Evolutionary conservation across 2,797 vertebrate genomes (phyloP).

Genomic region (Ctenopoma multispine): DNA sequence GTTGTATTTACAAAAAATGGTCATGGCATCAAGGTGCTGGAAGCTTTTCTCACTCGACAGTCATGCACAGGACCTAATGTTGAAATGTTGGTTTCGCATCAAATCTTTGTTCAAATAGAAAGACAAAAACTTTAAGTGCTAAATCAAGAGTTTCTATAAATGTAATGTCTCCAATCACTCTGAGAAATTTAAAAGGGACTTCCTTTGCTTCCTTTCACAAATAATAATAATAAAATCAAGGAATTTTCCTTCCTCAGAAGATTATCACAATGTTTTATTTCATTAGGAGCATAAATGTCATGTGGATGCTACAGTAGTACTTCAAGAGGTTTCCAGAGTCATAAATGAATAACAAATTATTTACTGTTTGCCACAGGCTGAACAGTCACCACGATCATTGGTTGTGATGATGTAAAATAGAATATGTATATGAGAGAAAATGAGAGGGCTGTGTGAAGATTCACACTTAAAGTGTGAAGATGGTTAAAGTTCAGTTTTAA

Average conservation of each 20-base stretch:
- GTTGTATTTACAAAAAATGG: slow-evolving; percentile 34
- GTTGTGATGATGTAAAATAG: neutral
- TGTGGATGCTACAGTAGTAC: neutral
- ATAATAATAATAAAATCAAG: neutral
- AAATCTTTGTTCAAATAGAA: slow-evolving; percentile 3
- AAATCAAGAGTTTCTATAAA: no score
- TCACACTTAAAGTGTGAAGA: slow-evolving; percentile 10
- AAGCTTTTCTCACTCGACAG: neutral
- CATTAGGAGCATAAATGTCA: no score
- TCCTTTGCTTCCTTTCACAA: neutral
- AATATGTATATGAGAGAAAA: neutral
- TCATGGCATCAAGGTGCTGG: neutral
- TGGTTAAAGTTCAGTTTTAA: neutral
- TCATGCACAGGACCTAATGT: slow-evolving; percentile 6
- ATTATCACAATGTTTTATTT: no score
- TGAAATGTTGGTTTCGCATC: slow-evolving; percentile 1
- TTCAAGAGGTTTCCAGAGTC: neutral
- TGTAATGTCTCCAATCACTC: neutral
- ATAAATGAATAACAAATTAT: no score
- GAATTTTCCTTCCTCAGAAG: neutral
- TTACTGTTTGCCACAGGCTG: neutral
- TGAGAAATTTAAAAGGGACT: neutral
- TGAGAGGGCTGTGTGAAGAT: slow-evolving; percentile 7
- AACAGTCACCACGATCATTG: neutral
- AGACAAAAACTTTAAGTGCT: neutral